phyloP scores from a whole-genome alignment of 2,113 vertebrate species.

The Megaleporinus macrocephalus region DNA sequence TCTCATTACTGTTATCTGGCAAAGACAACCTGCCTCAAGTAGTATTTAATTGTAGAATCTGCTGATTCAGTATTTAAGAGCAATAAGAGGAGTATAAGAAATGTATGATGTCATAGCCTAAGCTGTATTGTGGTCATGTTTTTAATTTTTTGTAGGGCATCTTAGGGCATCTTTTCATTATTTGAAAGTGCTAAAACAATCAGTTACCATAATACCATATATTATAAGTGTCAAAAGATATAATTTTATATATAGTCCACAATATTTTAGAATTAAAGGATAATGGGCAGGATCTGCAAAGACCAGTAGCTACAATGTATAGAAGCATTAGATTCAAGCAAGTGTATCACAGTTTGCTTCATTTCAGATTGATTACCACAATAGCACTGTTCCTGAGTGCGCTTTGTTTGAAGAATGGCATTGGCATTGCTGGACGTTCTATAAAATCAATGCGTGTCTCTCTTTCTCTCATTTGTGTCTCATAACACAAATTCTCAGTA shows the following conservation, averaged over 20 bases:
- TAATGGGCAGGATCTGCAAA: background rate
- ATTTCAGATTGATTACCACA: background rate
- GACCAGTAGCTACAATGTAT: background rate
- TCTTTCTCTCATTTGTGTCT: background rate
- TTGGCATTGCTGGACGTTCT: background rate
- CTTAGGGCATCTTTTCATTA: background rate
- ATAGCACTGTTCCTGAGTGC: background rate
- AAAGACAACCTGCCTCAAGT: background rate
- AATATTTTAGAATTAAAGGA: background rate
- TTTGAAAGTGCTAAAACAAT: background rate
- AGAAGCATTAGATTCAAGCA: background rate
- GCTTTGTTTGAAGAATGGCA: background rate
- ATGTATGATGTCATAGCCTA: background rate
- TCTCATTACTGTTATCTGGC: conserved; percentile 5
- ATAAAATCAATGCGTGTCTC: background rate
- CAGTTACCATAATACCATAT: background rate
- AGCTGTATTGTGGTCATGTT: too few relatives aligned
- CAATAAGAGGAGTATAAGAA: background rate
- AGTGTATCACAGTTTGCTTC: background rate
- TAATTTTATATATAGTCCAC: background rate
- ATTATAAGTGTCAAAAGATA: background rate
- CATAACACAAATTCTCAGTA: background rate
- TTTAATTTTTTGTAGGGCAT: background rate
- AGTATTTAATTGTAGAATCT: background rate
- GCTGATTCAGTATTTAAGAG: background rate